Evolutionary conservation across 2,888 invertebrate species (phyloP).

Genomic region (Machimus atricapillus): DNA sequence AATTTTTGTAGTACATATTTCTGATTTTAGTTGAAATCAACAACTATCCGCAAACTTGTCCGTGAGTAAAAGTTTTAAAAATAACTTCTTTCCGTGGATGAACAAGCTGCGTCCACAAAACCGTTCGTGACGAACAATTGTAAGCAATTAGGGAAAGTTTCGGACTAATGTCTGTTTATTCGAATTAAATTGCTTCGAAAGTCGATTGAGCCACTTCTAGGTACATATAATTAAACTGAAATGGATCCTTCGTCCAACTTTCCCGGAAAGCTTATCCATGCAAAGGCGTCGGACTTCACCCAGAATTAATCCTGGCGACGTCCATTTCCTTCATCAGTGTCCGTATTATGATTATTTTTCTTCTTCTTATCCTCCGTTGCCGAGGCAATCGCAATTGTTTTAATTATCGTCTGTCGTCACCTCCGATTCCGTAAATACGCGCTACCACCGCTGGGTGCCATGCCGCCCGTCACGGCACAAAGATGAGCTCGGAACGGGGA

Average conservation of each 20-base stretch:
- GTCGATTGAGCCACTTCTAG: slow-evolving; percentile 3
- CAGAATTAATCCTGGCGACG: not conserved
- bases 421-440: not conserved
- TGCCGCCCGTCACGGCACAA: not conserved
- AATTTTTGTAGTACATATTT: no score
- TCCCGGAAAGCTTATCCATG: not conserved
- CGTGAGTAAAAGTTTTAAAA: not conserved
- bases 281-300: not conserved
- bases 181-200: slow-evolving; percentile 3
- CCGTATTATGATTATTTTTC: not conserved
- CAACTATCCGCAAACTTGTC: not conserved
- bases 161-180: slow-evolving; percentile 1
- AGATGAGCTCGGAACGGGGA: not conserved
- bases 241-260: not conserved
- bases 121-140: not conserved
- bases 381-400: slow-evolving; percentile 1
- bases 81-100: not conserved
- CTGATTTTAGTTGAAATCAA: not conserved
- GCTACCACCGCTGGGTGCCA: not conserved
- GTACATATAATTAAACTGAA: slow-evolving; percentile 20
- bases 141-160: not conserved
- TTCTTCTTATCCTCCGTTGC: not conserved
- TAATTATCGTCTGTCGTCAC: not conserved
- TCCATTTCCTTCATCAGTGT: not conserved
- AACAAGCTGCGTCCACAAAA: not conserved